These are phyloP conservation scores for Trilocha varians DNA, from an alignment of 2,888 invertebrate species.

Conservation along the genomic window DNA sequence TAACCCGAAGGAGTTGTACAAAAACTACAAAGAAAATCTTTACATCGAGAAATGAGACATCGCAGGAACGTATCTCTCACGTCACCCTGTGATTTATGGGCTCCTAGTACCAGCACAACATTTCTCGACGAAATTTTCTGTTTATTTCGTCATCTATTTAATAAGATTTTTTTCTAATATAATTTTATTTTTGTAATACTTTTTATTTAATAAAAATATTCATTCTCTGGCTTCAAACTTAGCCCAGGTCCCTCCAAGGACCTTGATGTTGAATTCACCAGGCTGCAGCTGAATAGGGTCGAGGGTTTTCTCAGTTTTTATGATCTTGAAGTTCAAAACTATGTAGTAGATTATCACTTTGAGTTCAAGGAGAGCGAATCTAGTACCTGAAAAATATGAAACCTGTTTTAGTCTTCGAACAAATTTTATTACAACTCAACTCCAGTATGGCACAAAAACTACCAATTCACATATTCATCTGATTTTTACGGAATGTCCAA, in stretches of 20 bases:
- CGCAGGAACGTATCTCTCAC: background rate
- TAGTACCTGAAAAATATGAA: constrained; percentile 32
- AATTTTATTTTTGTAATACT: background rate
- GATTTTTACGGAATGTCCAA: too few species aligned
- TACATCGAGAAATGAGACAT: background rate
- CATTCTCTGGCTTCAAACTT: constrained; percentile 21
- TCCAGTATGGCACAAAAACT: too few species aligned
- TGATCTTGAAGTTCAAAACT: constrained; percentile 35
- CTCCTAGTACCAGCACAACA: constrained; percentile 4
- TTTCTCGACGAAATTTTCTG: background rate
- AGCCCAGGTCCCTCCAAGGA: constrained; percentile 33
- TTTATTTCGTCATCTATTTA: background rate
- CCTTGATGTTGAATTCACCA: constrained; percentile 24
- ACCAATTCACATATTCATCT: too few species aligned
- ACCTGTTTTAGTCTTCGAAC: too few species aligned
- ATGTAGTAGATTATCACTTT: constrained; percentile 39
- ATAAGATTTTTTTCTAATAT: too few species aligned
- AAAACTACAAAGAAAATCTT: background rate
- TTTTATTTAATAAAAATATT: background rate
- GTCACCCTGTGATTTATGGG: background rate
- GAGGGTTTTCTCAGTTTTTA: constrained; percentile 37
- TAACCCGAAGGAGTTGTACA: too few species aligned
- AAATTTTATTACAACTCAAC: too few species aligned
- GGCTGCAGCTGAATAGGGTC: constrained; percentile 34
- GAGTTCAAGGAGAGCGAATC: constrained; percentile 51